Conservation (phyloP, 2,888 invertebrate species). For the Invenusta paracnida region DNA sequence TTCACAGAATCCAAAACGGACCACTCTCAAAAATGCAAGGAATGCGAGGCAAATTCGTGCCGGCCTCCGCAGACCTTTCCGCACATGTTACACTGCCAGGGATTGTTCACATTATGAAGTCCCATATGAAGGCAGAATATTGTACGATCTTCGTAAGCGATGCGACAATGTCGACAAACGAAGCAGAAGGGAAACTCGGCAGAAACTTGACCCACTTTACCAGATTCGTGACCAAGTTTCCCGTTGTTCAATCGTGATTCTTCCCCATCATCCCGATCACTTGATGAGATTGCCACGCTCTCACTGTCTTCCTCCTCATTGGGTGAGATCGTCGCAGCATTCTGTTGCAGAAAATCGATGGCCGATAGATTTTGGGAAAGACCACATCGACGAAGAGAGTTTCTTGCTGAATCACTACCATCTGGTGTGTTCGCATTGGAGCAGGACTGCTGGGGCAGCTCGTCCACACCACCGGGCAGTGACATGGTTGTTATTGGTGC, state of each 20-base stretch:
- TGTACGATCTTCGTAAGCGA: conserved; percentile 89
- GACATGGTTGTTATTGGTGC: neutral
- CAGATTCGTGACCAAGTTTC: neutral
- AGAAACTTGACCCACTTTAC: neutral
- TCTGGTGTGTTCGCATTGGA: neutral
- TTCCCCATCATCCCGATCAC: conserved; percentile 5
- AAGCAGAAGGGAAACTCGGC: conserved; percentile 38
- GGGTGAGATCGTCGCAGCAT: neutral
- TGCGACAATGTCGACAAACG: conserved; percentile 79
- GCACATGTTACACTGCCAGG: conserved; percentile 95
- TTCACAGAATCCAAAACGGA: no score
- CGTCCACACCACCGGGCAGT: neutral
- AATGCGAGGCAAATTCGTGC: conserved; percentile 78
- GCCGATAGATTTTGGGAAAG: neutral
- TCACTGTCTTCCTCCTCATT: conserved; percentile 34
- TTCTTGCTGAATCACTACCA: neutral
- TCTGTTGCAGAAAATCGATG: neutral
- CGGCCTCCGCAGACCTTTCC: conserved; percentile 88
- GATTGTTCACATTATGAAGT: conserved; percentile 91
- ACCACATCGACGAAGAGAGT: neutral
- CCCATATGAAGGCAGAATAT: conserved; percentile 94
- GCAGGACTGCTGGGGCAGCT: neutral
- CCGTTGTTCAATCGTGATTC: conserved; percentile 6
- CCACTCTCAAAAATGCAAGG: conserved; percentile 45
- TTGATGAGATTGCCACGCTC: conserved; percentile 18